Evolutionary conservation across 2,113 vertebrate species (phyloP), one percentile per base, ranked within the genome.

Genomic region (Ctenodactylus gundi): DNA sequence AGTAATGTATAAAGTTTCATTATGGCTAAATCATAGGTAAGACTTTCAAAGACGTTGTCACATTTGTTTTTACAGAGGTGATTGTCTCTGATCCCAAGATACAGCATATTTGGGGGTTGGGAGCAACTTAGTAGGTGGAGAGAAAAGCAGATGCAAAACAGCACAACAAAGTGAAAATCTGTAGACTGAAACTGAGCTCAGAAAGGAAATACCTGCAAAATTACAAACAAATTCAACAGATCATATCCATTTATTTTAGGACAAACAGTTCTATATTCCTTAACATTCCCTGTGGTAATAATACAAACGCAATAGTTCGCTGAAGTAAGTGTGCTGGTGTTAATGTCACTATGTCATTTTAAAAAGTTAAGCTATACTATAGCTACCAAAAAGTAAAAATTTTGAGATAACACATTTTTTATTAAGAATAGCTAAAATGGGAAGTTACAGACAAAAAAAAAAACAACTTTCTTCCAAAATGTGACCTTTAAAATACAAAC

Each of bases 181-280:
- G 55, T 2, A 27, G 2, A 6, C 62, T 92, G 23, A 75, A 84
- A 58, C 21, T 67, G 44, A 91, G 27, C 9, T 49, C 27, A 58
- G 14, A 85, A 85, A 75, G 27, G 65, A 92, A 85, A 49, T 62
- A 78, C 68, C n/a, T 94, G 29, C 78, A 70, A 65, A 94, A 92
- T 75, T 17, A 44, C 25, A 41, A 73, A 86, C 76, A 31, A 90
- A 87, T 29, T 82, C 60, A 78, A 4, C 25, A 20, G 85, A 41
- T 18, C 13, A 73, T n/a, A 82, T 49, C 6, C 8, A 87, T 67
- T 73, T 90, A 73, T 78, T 84, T 41, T n/a, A 85, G 18, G 4
- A 4, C 7, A 87, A 86, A 60, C 1, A 36, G 9, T 72, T 85
- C n/a, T 25, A 39, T 81, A 36, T 46, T 62, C 10, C 4, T 21